These are phyloP conservation scores for Ptyas mucosa DNA, from an alignment of 2,113 vertebrate species.

Conservation along the genomic window DNA sequence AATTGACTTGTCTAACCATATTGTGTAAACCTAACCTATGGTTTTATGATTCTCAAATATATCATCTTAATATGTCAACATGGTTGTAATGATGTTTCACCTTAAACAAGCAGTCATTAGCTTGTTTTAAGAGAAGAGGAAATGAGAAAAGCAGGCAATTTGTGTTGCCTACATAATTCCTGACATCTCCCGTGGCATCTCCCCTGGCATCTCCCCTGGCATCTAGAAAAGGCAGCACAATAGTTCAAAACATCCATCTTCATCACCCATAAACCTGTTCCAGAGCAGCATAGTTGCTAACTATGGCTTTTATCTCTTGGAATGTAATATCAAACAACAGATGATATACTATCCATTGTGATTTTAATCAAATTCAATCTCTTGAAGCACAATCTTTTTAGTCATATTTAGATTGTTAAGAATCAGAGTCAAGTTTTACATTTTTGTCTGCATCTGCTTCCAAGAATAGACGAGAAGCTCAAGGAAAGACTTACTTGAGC, in stretches of 20 bases:
- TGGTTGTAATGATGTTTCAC: background rate
- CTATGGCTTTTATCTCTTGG: background rate
- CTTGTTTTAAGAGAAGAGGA: background rate
- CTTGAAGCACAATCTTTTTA: conserved; percentile 15
- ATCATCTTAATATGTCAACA: background rate
- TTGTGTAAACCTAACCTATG: background rate
- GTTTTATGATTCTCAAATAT: background rate
- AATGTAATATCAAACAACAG: background rate
- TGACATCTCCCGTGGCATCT: background rate
- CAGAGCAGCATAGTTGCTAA: conserved; percentile 35
- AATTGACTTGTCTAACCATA: background rate
- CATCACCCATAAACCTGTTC: background rate
- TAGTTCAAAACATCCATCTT: background rate
- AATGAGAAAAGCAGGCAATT: background rate
- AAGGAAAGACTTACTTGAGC: conserved; percentile 71
- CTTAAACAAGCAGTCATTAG: background rate
- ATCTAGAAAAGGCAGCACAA: background rate
- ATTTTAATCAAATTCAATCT: conserved; percentile 36
- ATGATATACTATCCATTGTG: background rate
- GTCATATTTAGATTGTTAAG: background rate
- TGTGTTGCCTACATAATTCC: background rate
- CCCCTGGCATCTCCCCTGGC: background rate
- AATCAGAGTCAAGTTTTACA: conserved; percentile 2
- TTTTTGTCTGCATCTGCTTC: conserved; percentile 13
- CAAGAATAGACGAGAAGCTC: background rate